phyloP scores from a whole-genome alignment of 2,113 vertebrate genomes.

The Pterocles orientalis region DNA sequence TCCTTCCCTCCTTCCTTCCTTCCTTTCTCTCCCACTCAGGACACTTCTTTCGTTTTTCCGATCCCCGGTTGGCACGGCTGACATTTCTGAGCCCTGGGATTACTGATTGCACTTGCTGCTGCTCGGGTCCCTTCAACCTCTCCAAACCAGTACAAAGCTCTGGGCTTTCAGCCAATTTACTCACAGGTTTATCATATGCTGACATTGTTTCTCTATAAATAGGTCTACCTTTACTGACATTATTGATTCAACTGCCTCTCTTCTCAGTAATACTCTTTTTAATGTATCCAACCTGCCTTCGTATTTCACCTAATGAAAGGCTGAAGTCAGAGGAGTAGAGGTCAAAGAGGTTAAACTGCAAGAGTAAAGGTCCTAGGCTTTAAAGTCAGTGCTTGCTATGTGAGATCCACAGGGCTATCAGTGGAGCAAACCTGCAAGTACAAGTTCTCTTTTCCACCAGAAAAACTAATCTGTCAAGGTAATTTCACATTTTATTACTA shows the following conservation, averaged over 20 bases:
- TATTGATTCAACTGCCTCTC: slow-evolving; percentile 59
- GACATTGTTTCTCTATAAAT: slow-evolving; percentile 69
- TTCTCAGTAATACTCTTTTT: slow-evolving; percentile 54
- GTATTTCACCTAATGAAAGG: slow-evolving; percentile 34
- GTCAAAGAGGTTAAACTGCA: slow-evolving; percentile 29
- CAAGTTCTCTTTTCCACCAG: not conserved
- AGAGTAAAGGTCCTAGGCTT: not conserved
- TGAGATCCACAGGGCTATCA: not conserved
- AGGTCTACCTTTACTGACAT: slow-evolving; percentile 62
- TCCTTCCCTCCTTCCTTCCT: not conserved
- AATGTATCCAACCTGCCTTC: slow-evolving; percentile 20
- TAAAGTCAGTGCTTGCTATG: not conserved
- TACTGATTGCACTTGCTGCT: not conserved
- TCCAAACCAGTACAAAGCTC: slow-evolving; percentile 42
- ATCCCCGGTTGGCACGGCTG: not conserved
- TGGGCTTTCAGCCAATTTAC: slow-evolving; percentile 61
- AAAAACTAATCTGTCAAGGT: not conserved
- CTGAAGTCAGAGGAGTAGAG: slow-evolving; percentile 25
- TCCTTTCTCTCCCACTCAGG: not conserved
- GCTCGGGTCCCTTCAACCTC: not conserved
- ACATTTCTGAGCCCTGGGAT: not conserved
- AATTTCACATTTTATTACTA: not conserved
- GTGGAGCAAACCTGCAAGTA: not conserved
- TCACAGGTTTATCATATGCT: slow-evolving; percentile 64
- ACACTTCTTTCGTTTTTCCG: not conserved